Percentiles rank a stretch among this genome's conserved stretches.
phyloP scores from a whole-genome alignment of 2,797 vertebrate species.

The Borostomias antarcticus region DNA sequence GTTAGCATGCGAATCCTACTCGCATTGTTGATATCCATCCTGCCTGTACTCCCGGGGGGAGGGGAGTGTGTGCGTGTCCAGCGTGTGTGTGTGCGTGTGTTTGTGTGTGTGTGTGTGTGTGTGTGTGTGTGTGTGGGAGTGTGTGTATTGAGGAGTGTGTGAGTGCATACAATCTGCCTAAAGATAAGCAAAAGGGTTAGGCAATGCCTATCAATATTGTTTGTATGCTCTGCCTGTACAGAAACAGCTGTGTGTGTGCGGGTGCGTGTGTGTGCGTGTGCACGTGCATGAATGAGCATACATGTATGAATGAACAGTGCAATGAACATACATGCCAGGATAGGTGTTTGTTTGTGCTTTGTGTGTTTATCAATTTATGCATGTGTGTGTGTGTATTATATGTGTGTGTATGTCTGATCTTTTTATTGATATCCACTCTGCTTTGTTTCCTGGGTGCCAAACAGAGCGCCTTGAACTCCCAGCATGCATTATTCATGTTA shows the following conservation, averaged over 20 bases:
- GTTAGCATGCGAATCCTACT: slow-evolving; percentile 30
- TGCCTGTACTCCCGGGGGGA: slow-evolving; percentile 7
- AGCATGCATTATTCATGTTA: slow-evolving; percentile 60
- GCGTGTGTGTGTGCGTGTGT: too few relatives aligned
- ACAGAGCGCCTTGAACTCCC: slow-evolving; percentile 43
- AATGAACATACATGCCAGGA: slow-evolving; percentile 1
- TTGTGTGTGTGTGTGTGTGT: too few relatives aligned
- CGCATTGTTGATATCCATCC: slow-evolving; percentile 27
- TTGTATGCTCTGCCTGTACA: too few relatives aligned
- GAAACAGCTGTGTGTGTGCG: too few relatives aligned
- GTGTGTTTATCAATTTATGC: neutral
- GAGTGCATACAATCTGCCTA: slow-evolving; percentile 20
- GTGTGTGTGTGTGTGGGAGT: too few relatives aligned
- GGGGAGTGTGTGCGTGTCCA: slow-evolving; percentile 4
- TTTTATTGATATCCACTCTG: slow-evolving; percentile 34
- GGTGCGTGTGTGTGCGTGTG: too few relatives aligned
- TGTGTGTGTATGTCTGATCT: slow-evolving; percentile 4
- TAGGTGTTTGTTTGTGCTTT: neutral
- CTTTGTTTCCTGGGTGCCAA: slow-evolving; percentile 31
- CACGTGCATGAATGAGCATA: too few relatives aligned
- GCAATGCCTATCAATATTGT: neutral
- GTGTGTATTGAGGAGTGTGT: too few relatives aligned
- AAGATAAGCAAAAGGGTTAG: slow-evolving; percentile 26
- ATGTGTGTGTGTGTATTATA: neutral
- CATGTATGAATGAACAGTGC: too few relatives aligned